Evolutionary conservation across 1,140 invertebrate species (phyloP).

Genomic region (Hyles euphorbiae): DNA sequence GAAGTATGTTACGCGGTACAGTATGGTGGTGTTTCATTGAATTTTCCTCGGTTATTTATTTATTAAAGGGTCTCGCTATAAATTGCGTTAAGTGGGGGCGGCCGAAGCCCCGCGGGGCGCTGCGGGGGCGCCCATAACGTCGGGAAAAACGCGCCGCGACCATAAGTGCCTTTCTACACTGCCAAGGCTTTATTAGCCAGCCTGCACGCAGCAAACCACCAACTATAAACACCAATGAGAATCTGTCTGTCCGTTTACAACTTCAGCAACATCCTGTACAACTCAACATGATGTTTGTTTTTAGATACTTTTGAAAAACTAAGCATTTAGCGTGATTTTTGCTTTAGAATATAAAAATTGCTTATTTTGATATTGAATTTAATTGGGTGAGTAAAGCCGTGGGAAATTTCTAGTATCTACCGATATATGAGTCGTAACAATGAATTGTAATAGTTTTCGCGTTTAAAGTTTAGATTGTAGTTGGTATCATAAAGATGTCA

Average conservation of each 20-base stretch:
- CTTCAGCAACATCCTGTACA: too few species aligned
- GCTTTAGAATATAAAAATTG: too few species aligned
- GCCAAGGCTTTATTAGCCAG: slow-evolving; percentile 44
- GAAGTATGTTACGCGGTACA: slow-evolving; percentile 25
- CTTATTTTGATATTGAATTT: too few species aligned
- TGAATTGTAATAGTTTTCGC: slow-evolving; percentile 10
- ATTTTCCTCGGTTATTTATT: slow-evolving; percentile 72
- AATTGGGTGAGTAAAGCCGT: too few species aligned
- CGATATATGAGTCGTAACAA: slow-evolving; percentile 3
- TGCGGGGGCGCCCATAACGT: slow-evolving; percentile 61
- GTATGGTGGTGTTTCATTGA: slow-evolving; percentile 64
- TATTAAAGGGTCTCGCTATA: slow-evolving; percentile 68
- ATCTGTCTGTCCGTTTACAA: too few species aligned
- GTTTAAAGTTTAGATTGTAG: too few species aligned
- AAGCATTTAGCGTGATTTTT: too few species aligned
- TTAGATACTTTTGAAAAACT: too few species aligned
- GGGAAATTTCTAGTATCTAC: too few species aligned
- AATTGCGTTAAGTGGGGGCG: slow-evolving; percentile 72
- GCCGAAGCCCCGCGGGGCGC: slow-evolving; percentile 52
- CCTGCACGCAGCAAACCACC: neutral
- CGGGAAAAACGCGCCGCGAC: slow-evolving; percentile 56
- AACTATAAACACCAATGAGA: too few species aligned
- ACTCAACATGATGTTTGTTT: too few species aligned
- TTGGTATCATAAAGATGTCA: too few species aligned
- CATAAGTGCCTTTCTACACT: slow-evolving; percentile 67